Evolutionary conservation across 2,888 invertebrate species (phyloP).

Genomic region (Melipona bicolor): DNA sequence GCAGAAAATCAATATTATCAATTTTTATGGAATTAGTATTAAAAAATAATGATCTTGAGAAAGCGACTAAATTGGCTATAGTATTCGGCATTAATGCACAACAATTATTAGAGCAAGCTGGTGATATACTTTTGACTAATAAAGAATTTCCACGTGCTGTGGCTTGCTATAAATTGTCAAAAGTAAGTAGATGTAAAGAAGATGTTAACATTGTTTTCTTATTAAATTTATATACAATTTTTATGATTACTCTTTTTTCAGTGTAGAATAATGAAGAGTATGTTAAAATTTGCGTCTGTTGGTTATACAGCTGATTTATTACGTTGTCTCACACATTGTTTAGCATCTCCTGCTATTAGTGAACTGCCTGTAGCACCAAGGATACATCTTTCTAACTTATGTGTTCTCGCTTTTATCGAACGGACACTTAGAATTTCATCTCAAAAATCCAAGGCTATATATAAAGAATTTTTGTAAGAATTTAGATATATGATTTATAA

Average conservation of each 20-base stretch:
- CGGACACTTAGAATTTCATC: conserved; percentile 83
- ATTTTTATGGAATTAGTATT: conserved; percentile 87
- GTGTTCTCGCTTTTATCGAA: conserved; percentile 88
- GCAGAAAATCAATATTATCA: conserved; percentile 83
- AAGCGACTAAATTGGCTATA: conserved; percentile 86
- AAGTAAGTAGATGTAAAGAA: conserved; percentile 84
- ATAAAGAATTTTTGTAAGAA: conserved; percentile 85
- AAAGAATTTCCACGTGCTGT: conserved; percentile 91
- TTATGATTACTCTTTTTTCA: conserved; percentile 69
- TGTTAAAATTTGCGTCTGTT: conserved; percentile 87
- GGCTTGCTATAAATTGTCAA: conserved; percentile 92
- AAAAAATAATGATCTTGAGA: conserved; percentile 85
- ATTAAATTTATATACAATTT: conserved; percentile 17
- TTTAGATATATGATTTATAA: not conserved
- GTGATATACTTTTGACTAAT: conserved; percentile 91
- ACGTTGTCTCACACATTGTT: conserved; percentile 86
- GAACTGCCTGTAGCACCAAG: conserved; percentile 87
- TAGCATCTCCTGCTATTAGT: conserved; percentile 85
- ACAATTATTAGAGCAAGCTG: conserved; percentile 90
- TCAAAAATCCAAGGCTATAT: conserved; percentile 82
- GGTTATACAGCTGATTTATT: conserved; percentile 87
- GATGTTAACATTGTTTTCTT: not conserved
- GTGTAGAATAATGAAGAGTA: conserved; percentile 87
- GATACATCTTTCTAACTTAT: conserved; percentile 88
- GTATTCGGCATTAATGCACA: conserved; percentile 88